Evolutionary conservation across 2,888 invertebrate genomes (phyloP), one percentile per base, ranked within the genome.

Genomic region (Drosophila aldrichi): DNA sequence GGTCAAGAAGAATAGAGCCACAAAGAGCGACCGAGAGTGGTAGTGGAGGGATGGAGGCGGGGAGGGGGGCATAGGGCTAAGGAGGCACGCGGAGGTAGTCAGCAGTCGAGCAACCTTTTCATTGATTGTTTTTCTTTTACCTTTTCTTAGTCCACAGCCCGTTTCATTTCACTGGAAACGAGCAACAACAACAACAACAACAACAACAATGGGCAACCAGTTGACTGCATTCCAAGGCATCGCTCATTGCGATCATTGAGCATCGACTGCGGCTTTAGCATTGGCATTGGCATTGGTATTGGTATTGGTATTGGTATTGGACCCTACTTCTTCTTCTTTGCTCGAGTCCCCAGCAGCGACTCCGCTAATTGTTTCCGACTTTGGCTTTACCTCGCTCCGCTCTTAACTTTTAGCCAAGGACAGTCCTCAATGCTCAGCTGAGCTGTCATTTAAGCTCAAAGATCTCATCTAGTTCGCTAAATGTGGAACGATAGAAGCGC

Each of bases 221-320:
- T 72, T 66, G 65, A 74, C 87, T 82, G 87, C 83, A 88, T 84
- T 84, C 84, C 87, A 78, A 82, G 58, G 81, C 83, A 81, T 86
- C 77, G 81, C 81, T 74, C 69, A 77, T 70, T 65, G 75, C 78
- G 72, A 82, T 82, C 81, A 82, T 72, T 72, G 79, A 68, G 76
- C 82, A 79, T 70, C 74, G 65, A 36, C 58, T 65, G 9, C 22
- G 66, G 44, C 66, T 46, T 36, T 29, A 18, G 8, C 38, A 18
- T 12, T 48, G 25, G 20, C 1, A n/a, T 48, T 48, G 25, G 16
- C 29, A 29, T 14, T 48, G 22, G 20, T 10, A 22, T 48, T 29
- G 29, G n/a, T 46, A 29, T 48, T 49, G 48, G n/a, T 32, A 2
- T n/a, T 18, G 18, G 25, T 60, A 25, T 54, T 44, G 67, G 43